Percentiles rank a stretch among this genome's conserved stretches.
phyloP scores from a whole-genome alignment of 2,797 vertebrate genomes.

The Crenichthys baileyi region DNA sequence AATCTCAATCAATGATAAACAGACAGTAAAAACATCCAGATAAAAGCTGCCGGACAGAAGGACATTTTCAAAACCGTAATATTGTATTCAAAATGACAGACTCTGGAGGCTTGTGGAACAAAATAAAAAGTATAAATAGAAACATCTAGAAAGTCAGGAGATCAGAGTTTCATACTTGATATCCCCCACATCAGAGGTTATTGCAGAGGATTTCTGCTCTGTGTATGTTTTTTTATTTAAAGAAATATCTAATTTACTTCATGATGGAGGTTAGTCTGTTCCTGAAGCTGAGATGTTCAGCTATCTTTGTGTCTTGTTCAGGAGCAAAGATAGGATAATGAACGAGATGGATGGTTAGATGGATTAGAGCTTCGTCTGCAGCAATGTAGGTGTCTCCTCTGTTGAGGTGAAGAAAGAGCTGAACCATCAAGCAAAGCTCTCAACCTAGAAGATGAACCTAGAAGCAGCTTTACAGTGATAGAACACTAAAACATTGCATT shows the following conservation, averaged over 20 bases:
- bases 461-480: no score
- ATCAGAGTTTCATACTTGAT: slow-evolving; percentile 9
- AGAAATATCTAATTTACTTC: neutral
- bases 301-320: no score
- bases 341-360: neutral
- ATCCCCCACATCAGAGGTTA: slow-evolving; percentile 18
- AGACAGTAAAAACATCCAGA: slow-evolving; percentile 59
- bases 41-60: slow-evolving; percentile 56
- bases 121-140: slow-evolving; percentile 23
- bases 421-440: neutral
- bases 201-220: neutral
- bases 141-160: slow-evolving; percentile 22
- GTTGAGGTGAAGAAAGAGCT: neutral
- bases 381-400: neutral
- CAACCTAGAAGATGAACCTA: no score
- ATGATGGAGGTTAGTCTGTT: neutral
- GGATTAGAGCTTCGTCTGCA: neutral
- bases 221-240: neutral
- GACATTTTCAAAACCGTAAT: slow-evolving; percentile 48
- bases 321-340: neutral
- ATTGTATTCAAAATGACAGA: slow-evolving; percentile 43
- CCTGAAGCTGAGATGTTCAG: no score
- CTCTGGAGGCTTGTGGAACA: slow-evolving; percentile 27
- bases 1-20: slow-evolving; percentile 46
- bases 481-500: no score